Conservation (phyloP, 53 echinoderm and acorn worm genomes). For the Holothuria scabra region DNA sequence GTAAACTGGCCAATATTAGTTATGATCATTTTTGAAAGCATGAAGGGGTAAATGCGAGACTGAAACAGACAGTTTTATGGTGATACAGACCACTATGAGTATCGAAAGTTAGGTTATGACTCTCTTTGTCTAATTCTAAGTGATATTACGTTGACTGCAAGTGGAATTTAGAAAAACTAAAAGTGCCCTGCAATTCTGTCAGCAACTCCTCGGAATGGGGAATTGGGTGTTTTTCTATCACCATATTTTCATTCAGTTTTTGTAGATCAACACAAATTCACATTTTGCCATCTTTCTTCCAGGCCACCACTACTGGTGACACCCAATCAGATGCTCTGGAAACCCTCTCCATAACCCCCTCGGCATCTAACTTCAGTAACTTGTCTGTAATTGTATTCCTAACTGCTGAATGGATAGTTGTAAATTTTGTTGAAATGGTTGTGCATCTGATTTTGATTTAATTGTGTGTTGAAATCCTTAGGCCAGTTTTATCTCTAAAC, state of each 20-base stretch:
- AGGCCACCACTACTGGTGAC: conserved; percentile 38
- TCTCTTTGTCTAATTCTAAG: not conserved
- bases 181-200: no score
- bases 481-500: not conserved
- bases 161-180: no score
- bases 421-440: conserved; percentile 8
- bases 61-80: no score
- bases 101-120: not conserved
- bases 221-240: no score
- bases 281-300: conserved; percentile 43
- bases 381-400: conserved; percentile 53
- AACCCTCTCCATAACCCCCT: conserved; percentile 27
- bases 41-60: no score
- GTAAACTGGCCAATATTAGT: no score
- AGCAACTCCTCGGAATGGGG: no score
- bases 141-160: no score
- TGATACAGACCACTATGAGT: conserved; percentile 8
- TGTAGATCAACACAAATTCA: conserved; percentile 43
- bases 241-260: not conserved
- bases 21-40: no score
- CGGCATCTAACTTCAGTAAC: conserved; percentile 53
- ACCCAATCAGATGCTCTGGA: conserved; percentile 41
- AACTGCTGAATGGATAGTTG: not conserved
- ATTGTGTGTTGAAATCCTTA: conserved; percentile 22
- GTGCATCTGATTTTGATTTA: not conserved